A percentile compares a stretch with the other conserved stretches of the same genome.
These are phyloP conservation scores for Syrista parreyssii DNA, from an alignment of 2,888 invertebrate species.

Conservation along the genomic window DNA sequence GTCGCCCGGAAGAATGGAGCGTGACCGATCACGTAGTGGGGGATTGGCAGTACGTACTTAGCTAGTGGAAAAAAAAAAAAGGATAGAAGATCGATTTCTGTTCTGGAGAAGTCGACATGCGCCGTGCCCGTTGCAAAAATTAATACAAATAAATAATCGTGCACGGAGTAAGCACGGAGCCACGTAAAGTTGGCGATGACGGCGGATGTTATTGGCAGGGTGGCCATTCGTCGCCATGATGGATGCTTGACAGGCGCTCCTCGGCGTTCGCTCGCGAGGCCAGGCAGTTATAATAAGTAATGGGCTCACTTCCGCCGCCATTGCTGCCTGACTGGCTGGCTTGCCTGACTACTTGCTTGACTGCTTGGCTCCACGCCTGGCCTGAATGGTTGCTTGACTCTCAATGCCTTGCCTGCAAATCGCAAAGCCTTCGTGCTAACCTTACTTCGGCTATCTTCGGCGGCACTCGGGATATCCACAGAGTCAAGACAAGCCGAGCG, in stretches of 20 bases:
- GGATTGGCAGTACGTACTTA: background rate
- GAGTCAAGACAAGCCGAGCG: background rate
- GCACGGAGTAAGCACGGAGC: slow-evolving; percentile 35
- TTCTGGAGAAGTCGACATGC: background rate
- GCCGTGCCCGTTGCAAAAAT: slow-evolving; percentile 1
- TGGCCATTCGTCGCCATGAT: slow-evolving; percentile 65
- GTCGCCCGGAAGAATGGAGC: background rate
- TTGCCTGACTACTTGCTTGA: slow-evolving; percentile 33
- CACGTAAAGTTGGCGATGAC: slow-evolving; percentile 65
- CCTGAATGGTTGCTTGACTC: slow-evolving; percentile 44
- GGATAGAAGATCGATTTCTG: background rate
- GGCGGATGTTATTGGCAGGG: slow-evolving; percentile 66
- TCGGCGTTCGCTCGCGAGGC: slow-evolving; percentile 48
- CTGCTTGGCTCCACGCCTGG: slow-evolving; percentile 26
- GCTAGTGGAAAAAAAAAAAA: background rate
- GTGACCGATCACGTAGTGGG: background rate
- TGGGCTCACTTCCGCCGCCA: slow-evolving; percentile 65
- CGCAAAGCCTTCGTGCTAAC: background rate
- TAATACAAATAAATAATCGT: slow-evolving; percentile 12
- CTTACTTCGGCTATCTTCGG: background rate
- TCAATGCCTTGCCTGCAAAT: slow-evolving; percentile 11
- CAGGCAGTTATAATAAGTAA: slow-evolving; percentile 66
- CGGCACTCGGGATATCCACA: background rate
- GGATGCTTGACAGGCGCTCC: slow-evolving; percentile 64
- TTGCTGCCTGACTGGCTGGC: slow-evolving; percentile 42